Base-by-base conservation (phyloP, 2,797 vertebrate genomes). In the Mico argentatus region DNA sequence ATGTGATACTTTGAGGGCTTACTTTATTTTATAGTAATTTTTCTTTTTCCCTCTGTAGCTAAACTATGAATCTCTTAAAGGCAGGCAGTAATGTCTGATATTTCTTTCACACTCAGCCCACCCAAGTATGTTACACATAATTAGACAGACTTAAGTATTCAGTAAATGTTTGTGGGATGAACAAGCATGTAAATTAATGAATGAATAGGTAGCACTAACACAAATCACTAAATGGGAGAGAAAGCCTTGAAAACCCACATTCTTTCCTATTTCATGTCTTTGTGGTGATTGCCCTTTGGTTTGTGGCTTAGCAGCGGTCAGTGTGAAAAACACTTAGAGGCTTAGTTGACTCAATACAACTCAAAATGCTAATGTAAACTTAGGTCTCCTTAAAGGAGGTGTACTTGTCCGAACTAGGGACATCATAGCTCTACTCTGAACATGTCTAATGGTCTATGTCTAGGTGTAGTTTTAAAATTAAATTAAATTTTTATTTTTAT, bases 21-120 rank as follows among this genome's bases (percentile, higher is more conserved):
- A 52, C 17, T 22, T 83, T 73, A 5, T 72, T 73, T 14, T 55
- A 4, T 64, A 72, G 0, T 72, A 91, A 1, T 17, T 59, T 67
- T 48, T 82, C 17, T 10, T 15, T 55, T 36, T 0, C 50, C 27
- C 13, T 73, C 44, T 24, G 4, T 59, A 30, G 15, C 39, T 85
- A 85, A 67, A 93, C 57, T 17, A 1, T 46, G 39, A 41, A 39
- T 89, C 80, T 97, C 57, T 83, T 94, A 75, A 81, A 88, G 14
- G 72, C 50, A 52, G 39, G 44, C 30, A 36, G 4, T 24, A 50
- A 22, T 70, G n/a, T 82, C 55, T 90, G 59, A n/a, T 41, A 67
- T 94, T 90, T 93, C 48, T 91, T 67, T 79, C 48, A 59, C 61
- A 87, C 59, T 76, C 50, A 93, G 92, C 36, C 83, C 86, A 81